Base-by-base conservation (phyloP, 2,113 vertebrate genomes). In the Ammospiza nelsoni region DNA sequence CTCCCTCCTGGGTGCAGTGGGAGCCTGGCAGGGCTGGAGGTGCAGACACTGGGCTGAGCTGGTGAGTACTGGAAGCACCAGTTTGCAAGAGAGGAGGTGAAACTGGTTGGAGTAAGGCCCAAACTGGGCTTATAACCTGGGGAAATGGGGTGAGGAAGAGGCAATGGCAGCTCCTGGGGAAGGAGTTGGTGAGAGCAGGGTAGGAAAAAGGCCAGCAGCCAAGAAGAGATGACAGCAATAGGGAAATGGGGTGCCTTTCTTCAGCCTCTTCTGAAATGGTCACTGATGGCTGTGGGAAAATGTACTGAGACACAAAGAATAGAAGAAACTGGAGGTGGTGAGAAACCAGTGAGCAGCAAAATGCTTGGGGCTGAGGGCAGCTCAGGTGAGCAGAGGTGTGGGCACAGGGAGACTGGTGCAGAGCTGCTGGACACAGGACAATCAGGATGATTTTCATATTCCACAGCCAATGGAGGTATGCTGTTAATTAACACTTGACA, bases 281-380 rank as follows among this genome's bases (percentile, higher is more conserved):
- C 33, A 15, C 59, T 35, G 41, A 37, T 49, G 0, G 1, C 43
- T 43, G 12, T 65, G 68, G 59, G 90, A 92, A 84, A 75, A 84
- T 5, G 35, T 13, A 19, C 46, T 48, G 83, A 89, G 89, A 75
- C 61, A 31, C 48, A 69, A 90, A 78, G 41, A 83, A 67, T 39
- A n/a, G 59, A 57, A 41, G 28, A 74, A 35, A 15, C 24, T 27
- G 58, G 51, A 71, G 75, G 18, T 6, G 1, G 37, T 41, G 92
- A 89, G 68, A 88, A 96, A 89, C 21, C 18, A 10, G 21, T n/a
- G 54, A 72, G n/a, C 54, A 62, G 85, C 33, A 57, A 65, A 89
- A 39, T 1, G 2, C 80, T 2, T 0, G 4, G 9, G 35, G 17
- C 48, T 0, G 4, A 68, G 63, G 58, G 80, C n/a, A 62, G 44